Base-by-base conservation (phyloP, 2,797 vertebrate genomes). In the Centroberyx gerrardi region DNA sequence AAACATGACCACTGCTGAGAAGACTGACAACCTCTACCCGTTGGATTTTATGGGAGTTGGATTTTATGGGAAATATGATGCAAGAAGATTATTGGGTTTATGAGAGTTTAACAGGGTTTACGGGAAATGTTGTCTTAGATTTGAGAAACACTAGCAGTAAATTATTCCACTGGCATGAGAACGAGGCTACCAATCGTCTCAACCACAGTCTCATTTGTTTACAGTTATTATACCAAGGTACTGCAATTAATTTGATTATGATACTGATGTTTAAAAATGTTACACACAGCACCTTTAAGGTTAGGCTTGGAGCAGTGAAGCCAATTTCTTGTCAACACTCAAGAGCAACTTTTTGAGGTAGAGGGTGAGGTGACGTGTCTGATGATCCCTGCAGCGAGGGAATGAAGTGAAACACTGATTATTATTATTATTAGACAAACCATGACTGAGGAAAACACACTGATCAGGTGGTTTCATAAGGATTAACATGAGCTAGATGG, bases 281-380 rank as follows among this genome's bases (percentile, higher is more conserved):
- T 36, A 64, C 0, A 72, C 22, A 36, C 14, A 14, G 13, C 0
- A 44, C 3, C 42, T 44, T 49, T n/a, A 49, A n/a, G 29, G 28
- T 58, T n/a, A 58, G 31, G n/a, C 33, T 59, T 59, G 56, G 31
- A 14, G 33, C 56, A 59, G 7, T 44, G 13, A 40, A 33, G 6
- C 14, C 40, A 67, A 31, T 1, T 22, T 64, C 0, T 49, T 44
- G 61, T 72, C 8, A 62, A 72, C 42, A 63, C 13, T 67, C 51
- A 62, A 72, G 60, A 63, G 65, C 55, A 74, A 76, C 64, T 55
- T 60, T 53, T 38, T 18, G 13, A 54, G 9, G 2, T 6, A 56
- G 17, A 33, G 4, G 14, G 14, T 22, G 31, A 44, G 46, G 3
- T 62, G 36, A 51, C 2, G 7, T 40, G 38, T 40, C 6, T 40